Conservation (phyloP, 2,888 invertebrate species). For the Chesias legatella region DNA sequence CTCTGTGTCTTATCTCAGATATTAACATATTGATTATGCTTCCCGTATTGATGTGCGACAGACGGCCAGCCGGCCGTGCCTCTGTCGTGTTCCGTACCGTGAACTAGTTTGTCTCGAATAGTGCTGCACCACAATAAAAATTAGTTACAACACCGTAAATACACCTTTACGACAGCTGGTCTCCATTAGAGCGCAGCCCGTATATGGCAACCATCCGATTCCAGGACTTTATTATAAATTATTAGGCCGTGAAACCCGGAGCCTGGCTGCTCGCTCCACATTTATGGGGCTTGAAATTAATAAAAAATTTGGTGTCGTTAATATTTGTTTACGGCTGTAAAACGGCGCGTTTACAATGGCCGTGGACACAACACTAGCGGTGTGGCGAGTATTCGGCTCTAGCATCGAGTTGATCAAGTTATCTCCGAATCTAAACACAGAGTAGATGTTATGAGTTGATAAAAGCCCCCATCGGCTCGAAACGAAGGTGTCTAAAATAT, state of each 20-base stretch:
- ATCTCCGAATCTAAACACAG: constrained; percentile 69
- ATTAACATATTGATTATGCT: constrained; percentile 77
- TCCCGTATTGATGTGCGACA: constrained; percentile 67
- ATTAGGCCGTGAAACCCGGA: constrained; percentile 46
- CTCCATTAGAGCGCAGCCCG: constrained; percentile 40
- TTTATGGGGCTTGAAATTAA: constrained; percentile 37
- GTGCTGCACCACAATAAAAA: constrained; percentile 53
- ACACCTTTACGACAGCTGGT: constrained; percentile 49
- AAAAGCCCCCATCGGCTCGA: constrained; percentile 57
- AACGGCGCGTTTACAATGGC: constrained; percentile 33
- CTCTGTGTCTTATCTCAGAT: constrained; percentile 69
- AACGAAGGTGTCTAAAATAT: constrained; percentile 72
- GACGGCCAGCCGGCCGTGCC: constrained; percentile 50
- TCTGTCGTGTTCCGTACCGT: constrained; percentile 35
- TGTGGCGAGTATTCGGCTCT: constrained; percentile 33
- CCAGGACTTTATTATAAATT: constrained; percentile 48
- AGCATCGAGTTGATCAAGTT: constrained; percentile 65
- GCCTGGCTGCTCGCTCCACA: constrained; percentile 33
- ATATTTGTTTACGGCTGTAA: constrained; percentile 34
- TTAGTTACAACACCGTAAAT: constrained; percentile 55
- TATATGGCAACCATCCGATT: constrained; percentile 39
- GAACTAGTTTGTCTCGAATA: constrained; percentile 50
- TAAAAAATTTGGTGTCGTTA: constrained; percentile 29
- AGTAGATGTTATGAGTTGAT: constrained; percentile 63
- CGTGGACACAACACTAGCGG: constrained; percentile 40